phyloP scores from a whole-genome alignment of 1,140 invertebrate genomes.

The Argopecten irradians region DNA sequence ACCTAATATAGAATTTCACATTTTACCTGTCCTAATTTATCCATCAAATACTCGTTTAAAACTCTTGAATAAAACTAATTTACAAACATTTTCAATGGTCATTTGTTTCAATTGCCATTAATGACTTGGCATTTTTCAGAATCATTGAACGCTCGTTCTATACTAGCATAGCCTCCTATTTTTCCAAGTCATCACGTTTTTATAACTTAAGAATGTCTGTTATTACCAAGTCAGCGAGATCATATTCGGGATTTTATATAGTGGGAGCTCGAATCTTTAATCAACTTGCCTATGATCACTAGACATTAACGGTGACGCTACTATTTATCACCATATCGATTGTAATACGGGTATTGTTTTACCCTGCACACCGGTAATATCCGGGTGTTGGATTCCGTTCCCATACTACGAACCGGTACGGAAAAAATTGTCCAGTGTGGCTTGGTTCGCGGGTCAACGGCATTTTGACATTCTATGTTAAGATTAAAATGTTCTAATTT shows the following conservation, averaged over 20 bases:
- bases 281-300: not conserved
- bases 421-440: not conserved
- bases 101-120: not conserved
- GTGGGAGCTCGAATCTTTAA: not conserved
- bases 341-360: not conserved
- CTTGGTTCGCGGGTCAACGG: not conserved
- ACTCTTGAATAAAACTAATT: too few species aligned
- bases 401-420: not conserved
- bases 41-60: too few species aligned
- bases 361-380: not conserved
- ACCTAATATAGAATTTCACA: not conserved
- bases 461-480: not conserved
- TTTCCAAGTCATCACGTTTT: not conserved
- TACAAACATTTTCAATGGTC: too few species aligned
- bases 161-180: not conserved
- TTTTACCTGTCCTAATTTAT: not conserved
- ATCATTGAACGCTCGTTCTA: too few species aligned
- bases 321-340: slow-evolving; percentile 17
- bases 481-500: not conserved
- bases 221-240: not conserved
- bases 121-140: not conserved
- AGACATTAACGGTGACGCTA: not conserved
- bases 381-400: not conserved
- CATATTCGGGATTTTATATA: not conserved
- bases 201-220: not conserved